Percentiles rank a stretch among this genome's conserved stretches.
Conservation (phyloP, 2,797 vertebrate species). For the Falco novaeseelandiae region DNA sequence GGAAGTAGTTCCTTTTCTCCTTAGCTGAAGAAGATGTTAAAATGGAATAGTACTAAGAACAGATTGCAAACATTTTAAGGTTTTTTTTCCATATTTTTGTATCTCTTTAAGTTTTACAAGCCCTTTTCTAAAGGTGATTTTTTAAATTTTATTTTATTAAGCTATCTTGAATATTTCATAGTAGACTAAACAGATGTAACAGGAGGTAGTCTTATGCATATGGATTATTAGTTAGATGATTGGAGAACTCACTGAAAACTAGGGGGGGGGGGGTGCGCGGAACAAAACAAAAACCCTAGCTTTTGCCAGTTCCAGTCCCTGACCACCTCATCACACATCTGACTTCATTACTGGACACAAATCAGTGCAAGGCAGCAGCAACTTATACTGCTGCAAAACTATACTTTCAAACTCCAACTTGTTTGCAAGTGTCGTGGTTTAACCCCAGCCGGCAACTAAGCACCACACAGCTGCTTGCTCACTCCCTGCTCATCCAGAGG, state of each 20-base stretch:
- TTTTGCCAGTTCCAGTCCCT: background rate
- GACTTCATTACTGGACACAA: background rate
- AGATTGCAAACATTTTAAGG: background rate
- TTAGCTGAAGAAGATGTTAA: background rate
- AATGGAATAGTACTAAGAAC: background rate
- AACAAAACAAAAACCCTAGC: fast-evolving
- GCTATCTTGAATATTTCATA: background rate
- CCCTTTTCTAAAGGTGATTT: background rate
- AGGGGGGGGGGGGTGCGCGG: no score
- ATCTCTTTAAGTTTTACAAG: background rate
- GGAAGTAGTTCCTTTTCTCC: background rate
- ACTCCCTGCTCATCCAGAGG: no score
- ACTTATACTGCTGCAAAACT: background rate
- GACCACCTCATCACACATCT: background rate
- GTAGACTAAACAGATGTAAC: background rate
- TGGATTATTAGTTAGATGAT: background rate
- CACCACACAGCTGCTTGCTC: no score
- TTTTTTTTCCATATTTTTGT: background rate
- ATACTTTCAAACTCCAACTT: background rate
- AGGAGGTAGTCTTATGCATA: background rate
- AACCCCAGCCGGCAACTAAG: no score
- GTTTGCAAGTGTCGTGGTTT: background rate
- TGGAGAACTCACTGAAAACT: background rate
- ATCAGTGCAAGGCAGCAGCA: background rate
- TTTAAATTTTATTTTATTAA: background rate